Evolutionary conservation across 2,113 vertebrate genomes (phyloP), one percentile per base, ranked within the genome.

Genomic region (Zapornia atra): DNA sequence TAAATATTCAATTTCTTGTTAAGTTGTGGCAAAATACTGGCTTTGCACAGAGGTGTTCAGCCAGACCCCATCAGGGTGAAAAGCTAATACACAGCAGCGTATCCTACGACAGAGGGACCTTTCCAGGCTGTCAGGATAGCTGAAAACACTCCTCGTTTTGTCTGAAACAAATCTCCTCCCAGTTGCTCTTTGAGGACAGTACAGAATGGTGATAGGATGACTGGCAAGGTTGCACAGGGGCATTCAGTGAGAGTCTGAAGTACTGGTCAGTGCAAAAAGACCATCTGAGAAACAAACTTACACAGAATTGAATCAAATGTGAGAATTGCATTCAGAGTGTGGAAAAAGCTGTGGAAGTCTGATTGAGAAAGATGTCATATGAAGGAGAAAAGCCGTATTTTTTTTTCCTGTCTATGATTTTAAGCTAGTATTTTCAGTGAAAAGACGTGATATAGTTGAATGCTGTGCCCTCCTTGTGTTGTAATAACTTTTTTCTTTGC

Each of bases 401-500:
- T 1, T 1, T 7, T 51, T 12, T 7, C 83, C 80, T 6, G 1
- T 46, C 17, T 56, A 15, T 21, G 31, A 25, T 40, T 69, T 90
- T 71, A 80, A 69, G 44, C 48, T 29, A 90, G 46, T 72, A 54
- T 56, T 80, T 87, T 82, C 51, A 71, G 10, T 75, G 28, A 71
- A 69, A 88, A 82, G 28, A 24, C 65, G 16, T 77, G n/a, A 48
- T 60, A 40, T 50, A 26, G 11, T 61, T 40, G 48, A 93, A 86
- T 11, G 19, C 16, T 77, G 15, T 72, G 33, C 10, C 18, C 11
- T 88, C 19, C 36, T 60, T 73, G 13, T 69, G 13, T 15, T 36
- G 25, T 5, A 0, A 5, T 83, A 19, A 29, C 13, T 1, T n/a
- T 31, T 1, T n/a, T n/a, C 66, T 54, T 69, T 26, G 21, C 4